Evolutionary conservation across 2,113 vertebrate species (phyloP).

Genomic region (Carassius carassius): DNA sequence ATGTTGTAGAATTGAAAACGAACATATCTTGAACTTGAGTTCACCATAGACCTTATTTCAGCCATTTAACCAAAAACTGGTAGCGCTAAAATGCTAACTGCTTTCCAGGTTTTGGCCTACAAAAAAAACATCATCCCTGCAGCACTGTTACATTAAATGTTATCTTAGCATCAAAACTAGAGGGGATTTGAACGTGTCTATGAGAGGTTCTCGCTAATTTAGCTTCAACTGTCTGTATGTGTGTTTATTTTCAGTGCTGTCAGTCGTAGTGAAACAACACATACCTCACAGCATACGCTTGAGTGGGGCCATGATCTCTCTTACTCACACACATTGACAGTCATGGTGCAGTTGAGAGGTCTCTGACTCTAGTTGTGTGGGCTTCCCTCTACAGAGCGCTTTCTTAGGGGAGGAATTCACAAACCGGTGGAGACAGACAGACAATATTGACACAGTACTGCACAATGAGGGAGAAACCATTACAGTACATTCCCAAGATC

Average conservation of each 20-base stretch:
- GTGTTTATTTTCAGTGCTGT: conserved; percentile 23
- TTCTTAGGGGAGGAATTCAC: conserved; percentile 22
- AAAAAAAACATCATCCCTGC: neutral
- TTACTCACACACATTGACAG: neutral
- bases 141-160: neutral
- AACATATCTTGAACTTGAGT: neutral
- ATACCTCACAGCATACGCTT: neutral
- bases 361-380: conserved; percentile 19
- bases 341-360: neutral
- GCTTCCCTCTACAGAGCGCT: neutral
- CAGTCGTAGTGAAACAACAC: neutral
- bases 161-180: no score
- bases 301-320: neutral
- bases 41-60: neutral
- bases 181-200: no score
- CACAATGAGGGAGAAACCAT: conserved; percentile 2
- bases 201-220: no score
- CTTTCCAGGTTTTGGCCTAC: neutral
- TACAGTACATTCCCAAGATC: neutral
- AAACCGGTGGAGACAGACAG: conserved; percentile 22
- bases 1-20: neutral
- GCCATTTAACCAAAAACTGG: neutral
- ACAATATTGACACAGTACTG: conserved; percentile 45
- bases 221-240: neutral
- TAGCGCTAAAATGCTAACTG: neutral